Conservation (phyloP, 2,113 vertebrate species). For the Phasianus colchicus region DNA sequence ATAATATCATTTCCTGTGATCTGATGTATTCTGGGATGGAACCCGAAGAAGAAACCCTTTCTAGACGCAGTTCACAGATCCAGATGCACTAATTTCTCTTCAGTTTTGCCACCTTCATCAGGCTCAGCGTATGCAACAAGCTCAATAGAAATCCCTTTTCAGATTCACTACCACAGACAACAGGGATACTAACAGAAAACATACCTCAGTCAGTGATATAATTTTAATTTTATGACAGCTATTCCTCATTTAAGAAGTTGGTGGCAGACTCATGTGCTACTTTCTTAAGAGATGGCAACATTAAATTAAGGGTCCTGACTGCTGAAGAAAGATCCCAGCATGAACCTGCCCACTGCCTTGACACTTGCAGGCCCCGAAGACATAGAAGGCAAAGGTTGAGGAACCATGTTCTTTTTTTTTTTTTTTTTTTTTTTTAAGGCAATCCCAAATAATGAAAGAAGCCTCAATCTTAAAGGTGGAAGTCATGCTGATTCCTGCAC, state of each 20-base stretch:
- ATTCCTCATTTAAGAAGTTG: not conserved
- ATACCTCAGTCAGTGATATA: not conserved
- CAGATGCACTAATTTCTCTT: not conserved
- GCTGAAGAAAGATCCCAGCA: not conserved
- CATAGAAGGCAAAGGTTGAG: not conserved
- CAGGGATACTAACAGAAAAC: not conserved
- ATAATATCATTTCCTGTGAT: not conserved
- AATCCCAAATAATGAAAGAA: not conserved
- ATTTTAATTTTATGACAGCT: not conserved
- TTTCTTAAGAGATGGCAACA: not conserved
- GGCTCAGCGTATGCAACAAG: not conserved
- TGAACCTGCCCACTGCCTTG: not conserved
- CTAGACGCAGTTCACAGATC: not conserved
- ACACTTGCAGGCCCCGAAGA: not conserved
- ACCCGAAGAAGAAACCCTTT: not conserved
- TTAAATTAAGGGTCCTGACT: not conserved
- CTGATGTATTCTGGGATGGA: not conserved
- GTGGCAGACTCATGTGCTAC: not conserved
- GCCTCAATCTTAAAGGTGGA: not conserved
- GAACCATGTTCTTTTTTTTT: not conserved
- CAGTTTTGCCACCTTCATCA: not conserved
- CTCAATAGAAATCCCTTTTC: not conserved
- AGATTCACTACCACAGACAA: not conserved
- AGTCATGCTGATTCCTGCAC: rapidly evolving
- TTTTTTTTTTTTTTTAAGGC: not conserved